Evolutionary conservation across 2,797 vertebrate genomes (phyloP).

Genomic region (Falco novaeseelandiae): DNA sequence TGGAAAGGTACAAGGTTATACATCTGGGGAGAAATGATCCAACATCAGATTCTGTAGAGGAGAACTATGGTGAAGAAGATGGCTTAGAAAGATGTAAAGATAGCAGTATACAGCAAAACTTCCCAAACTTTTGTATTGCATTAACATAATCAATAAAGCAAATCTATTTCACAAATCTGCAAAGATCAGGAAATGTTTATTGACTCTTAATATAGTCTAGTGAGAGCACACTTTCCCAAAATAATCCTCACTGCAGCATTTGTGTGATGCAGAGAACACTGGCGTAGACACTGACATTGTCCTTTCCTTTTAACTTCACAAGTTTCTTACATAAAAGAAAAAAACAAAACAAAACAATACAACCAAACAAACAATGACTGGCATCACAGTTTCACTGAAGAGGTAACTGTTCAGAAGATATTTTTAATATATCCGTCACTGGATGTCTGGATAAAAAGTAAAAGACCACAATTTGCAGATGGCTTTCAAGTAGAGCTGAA

Average conservation of each 20-base stretch:
- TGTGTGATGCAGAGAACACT: neutral
- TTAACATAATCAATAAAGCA: neutral
- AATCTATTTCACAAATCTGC: neutral
- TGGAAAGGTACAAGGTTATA: neutral
- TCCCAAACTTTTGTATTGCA: neutral
- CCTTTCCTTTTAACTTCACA: neutral
- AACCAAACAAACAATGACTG: neutral
- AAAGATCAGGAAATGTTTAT: neutral
- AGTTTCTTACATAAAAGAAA: neutral
- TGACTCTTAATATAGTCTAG: neutral
- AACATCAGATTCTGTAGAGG: neutral
- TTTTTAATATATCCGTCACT: neutral
- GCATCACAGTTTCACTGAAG: neutral
- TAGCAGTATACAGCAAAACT: neutral
- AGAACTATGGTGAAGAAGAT: neutral
- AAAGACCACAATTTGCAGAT: neutral
- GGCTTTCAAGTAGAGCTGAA: neutral
- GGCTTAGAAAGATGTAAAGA: neutral
- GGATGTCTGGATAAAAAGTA: neutral
- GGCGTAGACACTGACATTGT: neutral
- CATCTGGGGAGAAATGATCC: neutral
- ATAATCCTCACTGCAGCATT: neutral
- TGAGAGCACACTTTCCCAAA: neutral
- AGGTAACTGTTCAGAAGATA: neutral
- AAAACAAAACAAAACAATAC: neutral